Percentiles rank a stretch among this genome's conserved stretches.
phyloP scores from a whole-genome alignment of 1,140 invertebrate genomes.

The Melipona quadrifasciata region DNA sequence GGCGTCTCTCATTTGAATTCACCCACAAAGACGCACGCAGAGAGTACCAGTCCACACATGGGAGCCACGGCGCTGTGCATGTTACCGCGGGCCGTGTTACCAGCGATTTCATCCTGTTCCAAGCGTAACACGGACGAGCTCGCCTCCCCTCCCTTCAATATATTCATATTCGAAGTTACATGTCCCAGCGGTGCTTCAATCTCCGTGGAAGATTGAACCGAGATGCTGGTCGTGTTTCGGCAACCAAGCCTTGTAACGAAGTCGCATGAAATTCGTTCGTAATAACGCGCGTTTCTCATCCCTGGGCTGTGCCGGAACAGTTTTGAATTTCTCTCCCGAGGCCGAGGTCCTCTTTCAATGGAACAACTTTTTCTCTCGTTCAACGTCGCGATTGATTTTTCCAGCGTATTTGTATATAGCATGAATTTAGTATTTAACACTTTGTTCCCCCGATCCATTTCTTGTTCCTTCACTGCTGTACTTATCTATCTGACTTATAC shows the following conservation, averaged over 20 bases:
- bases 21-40: not conserved
- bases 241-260: not conserved
- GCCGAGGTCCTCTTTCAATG: not conserved
- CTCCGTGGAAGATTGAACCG: constrained; percentile 25
- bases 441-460: too few species aligned
- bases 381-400: too few species aligned
- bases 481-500: too few species aligned
- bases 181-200: constrained; percentile 16
- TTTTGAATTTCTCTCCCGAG: not conserved
- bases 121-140: not conserved
- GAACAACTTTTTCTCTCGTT: not conserved
- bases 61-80: not conserved
- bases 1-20: constrained; percentile 24
- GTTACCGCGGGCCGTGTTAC: too few species aligned
- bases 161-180: constrained; percentile 48
- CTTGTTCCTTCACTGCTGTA: too few species aligned
- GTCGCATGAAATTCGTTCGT: constrained; percentile 21
- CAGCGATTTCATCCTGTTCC: not conserved
- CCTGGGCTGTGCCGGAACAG: too few species aligned
- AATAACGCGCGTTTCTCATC: not conserved
- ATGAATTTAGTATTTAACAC: too few species aligned
- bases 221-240: not conserved
- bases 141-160: constrained; percentile 1
- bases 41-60: not conserved
- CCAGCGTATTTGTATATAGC: too few species aligned